Base-by-base conservation (phyloP, 2,113 vertebrate genomes). In the Entomyzon cyanotis region DNA sequence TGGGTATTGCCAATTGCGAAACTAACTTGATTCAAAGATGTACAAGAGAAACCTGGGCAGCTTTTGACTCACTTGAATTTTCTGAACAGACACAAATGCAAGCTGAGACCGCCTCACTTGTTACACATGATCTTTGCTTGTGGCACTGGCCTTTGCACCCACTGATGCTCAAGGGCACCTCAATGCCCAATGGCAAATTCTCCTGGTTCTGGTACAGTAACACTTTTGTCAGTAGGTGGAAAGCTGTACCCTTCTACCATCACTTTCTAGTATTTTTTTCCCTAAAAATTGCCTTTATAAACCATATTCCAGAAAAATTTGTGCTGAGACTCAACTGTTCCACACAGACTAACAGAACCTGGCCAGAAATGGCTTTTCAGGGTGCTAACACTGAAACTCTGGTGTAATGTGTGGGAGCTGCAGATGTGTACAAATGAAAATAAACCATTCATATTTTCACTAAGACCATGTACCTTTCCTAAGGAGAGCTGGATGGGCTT, bases 11-110 rank as follows among this genome's bases (percentile, higher is more conserved):
- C 2, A 3, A 30, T n/a, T 12, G 21, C 0, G 2, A 75, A 65
- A 75, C 58, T n/a, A 56, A 24, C 12, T 52, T 0, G 0, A 56
- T 35, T 30, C 10, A 1, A 28, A 62, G 21, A 18, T 1, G 1
- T 16, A 21, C 44, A 3, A 11, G 10, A 31, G 7, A 55, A 93
- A 46, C 22, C 5, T 19, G 12, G 7, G 21, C 11, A 35, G n/a
- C 4, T 74, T 30, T 63, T 90, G 46, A 52, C 24, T 49, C 1
- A 1, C 18, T 65, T 56, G 30, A 25, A 4, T 77, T 82, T 70
- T 35, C 55, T 42, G 64, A 73, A 67, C 25, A 64, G 42, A 68
- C 12, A n/a, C 11, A 35, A 28, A 19, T 42, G 9, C 13, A 46
- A 28, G 31, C 49, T 50, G 37, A 74, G 31, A 77, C 15, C 6